A percentile compares a stretch with the other conserved stretches of the same genome.
Conservation (phyloP, 2,797 vertebrate species). For the Coilia nasus region DNA sequence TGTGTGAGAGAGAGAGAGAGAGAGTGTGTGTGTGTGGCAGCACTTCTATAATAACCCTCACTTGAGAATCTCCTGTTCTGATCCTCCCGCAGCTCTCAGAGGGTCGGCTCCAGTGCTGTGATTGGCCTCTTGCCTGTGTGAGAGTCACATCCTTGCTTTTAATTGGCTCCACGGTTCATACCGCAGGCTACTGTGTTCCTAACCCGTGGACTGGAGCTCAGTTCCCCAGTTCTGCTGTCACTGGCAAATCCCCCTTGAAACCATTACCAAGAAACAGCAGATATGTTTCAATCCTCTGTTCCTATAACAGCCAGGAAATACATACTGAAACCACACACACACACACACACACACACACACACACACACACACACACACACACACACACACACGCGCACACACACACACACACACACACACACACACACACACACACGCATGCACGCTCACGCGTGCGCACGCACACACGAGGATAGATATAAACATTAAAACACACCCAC, state of each 20-base stretch:
- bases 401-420: background rate
- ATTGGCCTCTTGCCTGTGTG: constrained; percentile 49
- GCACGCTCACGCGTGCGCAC: constrained; percentile 6
- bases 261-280: constrained; percentile 2
- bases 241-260: background rate
- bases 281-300: background rate
- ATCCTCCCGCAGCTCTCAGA: constrained; percentile 43
- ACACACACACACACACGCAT: constrained; percentile 19
- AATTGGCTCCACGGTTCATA: constrained; percentile 62
- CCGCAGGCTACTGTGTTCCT: constrained; percentile 40
- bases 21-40: background rate
- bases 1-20: background rate
- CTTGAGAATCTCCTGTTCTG: constrained; percentile 21
- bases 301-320: constrained; percentile 26
- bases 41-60: constrained; percentile 53
- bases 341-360: constrained; percentile 43
- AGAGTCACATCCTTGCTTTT: constrained; percentile 58
- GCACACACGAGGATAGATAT: background rate
- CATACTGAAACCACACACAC: too few relatives aligned
- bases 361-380: constrained; percentile 55
- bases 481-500: background rate
- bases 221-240: background rate
- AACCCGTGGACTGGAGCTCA: background rate
- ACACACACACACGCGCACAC: constrained; percentile 45
- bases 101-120: background rate